phyloP scores from a whole-genome alignment of 2,113 vertebrate species.

The Scomber scombrus region DNA sequence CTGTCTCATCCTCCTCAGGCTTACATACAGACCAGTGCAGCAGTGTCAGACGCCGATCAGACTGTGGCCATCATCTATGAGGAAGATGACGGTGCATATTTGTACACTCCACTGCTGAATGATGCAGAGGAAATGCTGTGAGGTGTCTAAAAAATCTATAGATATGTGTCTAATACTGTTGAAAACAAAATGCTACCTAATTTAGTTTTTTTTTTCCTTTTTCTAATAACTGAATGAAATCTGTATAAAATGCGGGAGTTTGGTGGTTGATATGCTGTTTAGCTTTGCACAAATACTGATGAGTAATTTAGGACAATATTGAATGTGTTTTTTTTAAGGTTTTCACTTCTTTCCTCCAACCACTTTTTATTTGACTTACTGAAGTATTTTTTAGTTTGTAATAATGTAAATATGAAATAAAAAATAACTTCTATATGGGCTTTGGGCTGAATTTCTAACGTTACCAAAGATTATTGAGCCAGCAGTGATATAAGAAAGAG shows the following conservation, averaged over 20 bases:
- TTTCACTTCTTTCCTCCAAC: not conserved
- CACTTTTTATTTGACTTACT: conserved; percentile 12
- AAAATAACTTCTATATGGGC: conserved; percentile 11
- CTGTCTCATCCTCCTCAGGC: conserved; percentile 66
- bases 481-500: too few relatives aligned
- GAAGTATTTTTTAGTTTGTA: conserved; percentile 47
- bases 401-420: conserved; percentile 27
- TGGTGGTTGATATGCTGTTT: conserved; percentile 24
- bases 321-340: conserved; percentile 37
- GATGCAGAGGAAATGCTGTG: conserved; percentile 29
- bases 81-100: conserved; percentile 71
- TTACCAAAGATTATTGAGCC: not conserved
- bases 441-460: not conserved
- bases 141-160: conserved; percentile 20
- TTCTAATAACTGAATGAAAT: not conserved
- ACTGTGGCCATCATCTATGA: conserved; percentile 84
- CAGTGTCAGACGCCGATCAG: conserved; percentile 52
- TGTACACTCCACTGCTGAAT: conserved; percentile 71
- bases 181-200: conserved; percentile 12
- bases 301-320: conserved; percentile 10
- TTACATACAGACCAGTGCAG: conserved; percentile 69
- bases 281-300: conserved; percentile 44
- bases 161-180: not conserved
- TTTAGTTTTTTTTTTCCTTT: not conserved
- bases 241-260: not conserved